phyloP scores from a whole-genome alignment of 2,113 vertebrate species.

The Mirounga angustirostris region DNA sequence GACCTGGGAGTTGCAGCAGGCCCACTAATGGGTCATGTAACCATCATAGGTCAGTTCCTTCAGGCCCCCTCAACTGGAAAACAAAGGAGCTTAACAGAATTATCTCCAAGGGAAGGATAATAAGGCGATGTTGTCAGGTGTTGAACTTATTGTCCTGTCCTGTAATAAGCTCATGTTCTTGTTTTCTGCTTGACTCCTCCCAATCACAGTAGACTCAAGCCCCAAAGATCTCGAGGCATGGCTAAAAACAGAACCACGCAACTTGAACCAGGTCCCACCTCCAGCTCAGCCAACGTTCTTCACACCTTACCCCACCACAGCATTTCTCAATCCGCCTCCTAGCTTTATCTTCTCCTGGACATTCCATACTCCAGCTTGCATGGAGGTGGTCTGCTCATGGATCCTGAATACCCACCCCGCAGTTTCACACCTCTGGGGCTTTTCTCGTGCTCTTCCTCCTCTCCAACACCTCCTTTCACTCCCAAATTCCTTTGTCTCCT shows the following conservation, averaged over 20 bases:
- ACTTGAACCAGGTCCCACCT: background rate
- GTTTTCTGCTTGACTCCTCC: background rate
- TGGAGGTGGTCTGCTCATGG: accelerated
- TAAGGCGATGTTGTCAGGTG: background rate
- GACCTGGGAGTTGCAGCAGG: background rate
- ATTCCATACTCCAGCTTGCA: accelerated
- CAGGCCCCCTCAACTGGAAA: background rate
- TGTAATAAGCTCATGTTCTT: background rate
- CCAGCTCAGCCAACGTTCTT: background rate
- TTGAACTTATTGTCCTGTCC: background rate
- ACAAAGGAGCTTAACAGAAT: background rate
- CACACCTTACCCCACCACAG: no score
- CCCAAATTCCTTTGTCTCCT: background rate
- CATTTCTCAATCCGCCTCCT: background rate
- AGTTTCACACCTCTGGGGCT: background rate
- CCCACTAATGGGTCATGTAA: background rate
- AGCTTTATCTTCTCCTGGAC: background rate
- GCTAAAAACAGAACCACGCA: background rate
- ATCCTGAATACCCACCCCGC: no score
- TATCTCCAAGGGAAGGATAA: background rate
- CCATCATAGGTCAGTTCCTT: background rate
- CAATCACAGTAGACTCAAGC: background rate
- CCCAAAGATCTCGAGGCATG: background rate
- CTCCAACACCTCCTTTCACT: background rate
- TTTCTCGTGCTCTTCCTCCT: background rate